Evolutionary conservation across 2,888 invertebrate genomes (phyloP), one percentile per base, ranked within the genome.

Genomic region (Drosophila multiciliata): DNA sequence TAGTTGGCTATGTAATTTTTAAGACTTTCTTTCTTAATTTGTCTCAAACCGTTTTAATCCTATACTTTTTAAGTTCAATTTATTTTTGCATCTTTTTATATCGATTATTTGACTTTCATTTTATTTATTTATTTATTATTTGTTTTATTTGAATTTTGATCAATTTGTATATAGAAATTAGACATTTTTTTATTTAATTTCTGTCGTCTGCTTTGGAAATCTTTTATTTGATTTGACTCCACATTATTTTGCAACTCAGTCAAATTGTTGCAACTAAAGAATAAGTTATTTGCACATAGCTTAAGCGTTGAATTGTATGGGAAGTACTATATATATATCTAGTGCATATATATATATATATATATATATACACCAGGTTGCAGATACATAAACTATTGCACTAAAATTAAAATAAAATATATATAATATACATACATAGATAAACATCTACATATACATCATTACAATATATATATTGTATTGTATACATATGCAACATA

Each of bases 181-280:
- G 26, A 38, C 17, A 20, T 42, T 36, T 35, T 35, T 38, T 40
- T 26, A 40, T 15, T 17, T n/a, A n/a, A 53, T 62, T 53, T 1
- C 12, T 32, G 32, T 53, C 35, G 40, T 54, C 61, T 73, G 55
- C 62, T 52, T 66, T 63, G 49, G 11, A 17, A 48, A 40, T 52
- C 50, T 45, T 38, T 42, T n/a, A 42, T 59, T 53, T 57, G 32
- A 42, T 55, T 62, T 52, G 20, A 60, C 50, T 60, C 26, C 38
- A 57, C 20, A 32, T 17, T 32, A 52, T 68, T 77, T 70, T 72
- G 83, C 75, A 68, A 69, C 76, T 83, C 65, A 86, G 86, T 86
- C 83, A 86, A 79, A 83, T 86, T 86, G 83, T 81, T 83, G 75
- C 62, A 75, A 63, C n/a, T 35, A 54, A 61, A 53, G 20, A n/a